A percentile compares a stretch with the other conserved stretches of the same genome.
Evolutionary conservation across 1,140 invertebrate species (phyloP).

Genomic region (Papilio polytes): DNA sequence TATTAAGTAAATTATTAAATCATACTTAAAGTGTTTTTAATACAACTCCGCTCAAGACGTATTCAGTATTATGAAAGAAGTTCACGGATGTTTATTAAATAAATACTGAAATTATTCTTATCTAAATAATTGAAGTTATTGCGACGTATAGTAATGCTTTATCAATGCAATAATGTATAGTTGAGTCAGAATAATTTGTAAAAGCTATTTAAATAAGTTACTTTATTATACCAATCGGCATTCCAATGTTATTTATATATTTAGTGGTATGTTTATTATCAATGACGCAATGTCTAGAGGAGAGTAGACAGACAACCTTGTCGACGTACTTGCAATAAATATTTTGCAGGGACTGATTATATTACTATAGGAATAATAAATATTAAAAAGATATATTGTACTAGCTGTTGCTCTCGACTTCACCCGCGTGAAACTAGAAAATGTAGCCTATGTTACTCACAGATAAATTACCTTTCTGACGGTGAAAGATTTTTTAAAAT

Average conservation of each 20-base stretch:
- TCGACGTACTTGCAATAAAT: neutral
- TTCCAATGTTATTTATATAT: conserved; percentile 25
- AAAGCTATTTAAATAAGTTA: conserved; percentile 28
- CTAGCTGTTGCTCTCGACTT: no score
- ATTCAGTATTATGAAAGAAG: neutral
- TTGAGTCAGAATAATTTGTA: conserved; percentile 28
- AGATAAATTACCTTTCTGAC: no score
- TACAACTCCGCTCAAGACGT: no score
- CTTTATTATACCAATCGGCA: conserved; percentile 25
- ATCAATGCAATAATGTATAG: conserved; percentile 28
- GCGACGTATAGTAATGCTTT: neutral
- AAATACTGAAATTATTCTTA: neutral
- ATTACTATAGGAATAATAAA: neutral
- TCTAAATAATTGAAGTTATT: neutral
- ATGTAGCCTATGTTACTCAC: no score
- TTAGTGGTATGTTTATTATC: neutral
- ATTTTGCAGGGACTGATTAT: neutral
- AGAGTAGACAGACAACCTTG: conserved; percentile 7
- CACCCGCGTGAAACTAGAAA: no score
- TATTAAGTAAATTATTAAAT: no score
- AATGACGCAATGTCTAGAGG: neutral
- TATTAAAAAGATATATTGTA: neutral
- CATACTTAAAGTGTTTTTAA: no score
- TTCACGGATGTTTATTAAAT: neutral
- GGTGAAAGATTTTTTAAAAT: no score